These are phyloP conservation scores for Coluber constrictor DNA, from an alignment of 2,797 vertebrate species.

Conservation along the genomic window DNA sequence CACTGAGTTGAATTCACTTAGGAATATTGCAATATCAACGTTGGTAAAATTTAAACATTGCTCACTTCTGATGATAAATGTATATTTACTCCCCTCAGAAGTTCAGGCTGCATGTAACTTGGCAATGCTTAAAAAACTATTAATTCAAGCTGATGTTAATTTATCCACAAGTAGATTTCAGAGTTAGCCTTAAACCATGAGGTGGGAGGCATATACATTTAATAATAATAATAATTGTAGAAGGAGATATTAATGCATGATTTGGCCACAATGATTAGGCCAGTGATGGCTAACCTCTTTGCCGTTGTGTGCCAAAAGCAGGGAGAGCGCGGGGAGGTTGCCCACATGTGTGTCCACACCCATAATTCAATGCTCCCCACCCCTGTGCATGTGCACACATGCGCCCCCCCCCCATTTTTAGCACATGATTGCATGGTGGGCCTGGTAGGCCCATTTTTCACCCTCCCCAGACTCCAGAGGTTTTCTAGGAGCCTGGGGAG, in stretches of 20 bases:
- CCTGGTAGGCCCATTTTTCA: too few relatives aligned
- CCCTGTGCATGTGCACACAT: too few relatives aligned
- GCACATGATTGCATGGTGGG: too few relatives aligned
- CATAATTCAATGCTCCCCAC: too few relatives aligned
- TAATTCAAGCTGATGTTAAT: background rate
- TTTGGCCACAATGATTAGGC: background rate
- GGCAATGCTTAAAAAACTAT: background rate
- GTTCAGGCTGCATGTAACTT: background rate
- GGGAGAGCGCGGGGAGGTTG: too few relatives aligned
- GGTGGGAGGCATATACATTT: background rate
- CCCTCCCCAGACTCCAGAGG: too few relatives aligned
- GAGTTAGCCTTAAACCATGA: too few relatives aligned
- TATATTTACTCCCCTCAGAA: background rate
- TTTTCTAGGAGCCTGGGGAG: too few relatives aligned
- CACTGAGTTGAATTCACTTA: background rate
- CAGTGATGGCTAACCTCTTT: too few relatives aligned
- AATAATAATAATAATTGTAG: background rate
- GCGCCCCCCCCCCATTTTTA: too few relatives aligned
- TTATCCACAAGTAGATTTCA: background rate
- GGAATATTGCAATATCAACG: background rate
- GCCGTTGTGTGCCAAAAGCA: too few relatives aligned
- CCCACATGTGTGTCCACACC: too few relatives aligned
- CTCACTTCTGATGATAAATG: background rate
- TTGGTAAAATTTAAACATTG: background rate
- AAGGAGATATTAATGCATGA: background rate